Evolutionary conservation across 2,113 vertebrate species (phyloP), one percentile per base, ranked within the genome.

Genomic region (Mirounga angustirostris): DNA sequence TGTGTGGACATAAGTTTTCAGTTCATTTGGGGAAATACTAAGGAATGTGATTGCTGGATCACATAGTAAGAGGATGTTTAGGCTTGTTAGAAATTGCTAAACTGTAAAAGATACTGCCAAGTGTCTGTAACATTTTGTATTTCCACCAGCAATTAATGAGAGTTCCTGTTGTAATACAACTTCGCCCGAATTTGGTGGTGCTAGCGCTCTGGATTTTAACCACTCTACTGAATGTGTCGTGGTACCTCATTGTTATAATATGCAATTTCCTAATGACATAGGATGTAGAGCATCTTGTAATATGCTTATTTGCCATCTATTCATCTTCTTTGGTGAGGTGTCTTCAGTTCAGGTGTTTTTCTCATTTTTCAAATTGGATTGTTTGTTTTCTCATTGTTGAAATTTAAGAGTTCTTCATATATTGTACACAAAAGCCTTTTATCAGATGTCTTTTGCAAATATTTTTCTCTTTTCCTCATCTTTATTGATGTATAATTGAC

Each of bases 141-240:
- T 40, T 14, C 43, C 3, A 0, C 5, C n/a, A 36, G 30, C 7
- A 84, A 9, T 10, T 10, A n/a, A 36, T 14, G 33, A 79, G n/a
- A 11, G 9, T 36, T 36, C 12, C 6, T 58, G 1, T 73, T 36
- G 14, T 22, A 58, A 7, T 19, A 54, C 0, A 1, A 33, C 13
- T 7, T 71, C 7, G 18, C 13, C 50, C 13, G 5, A 10, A 5
- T 50, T 33, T 19, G 14, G 24, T 74, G 30, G 0, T 33, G 54
- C 7, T n/a, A 8, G 46, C 26, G 30, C 18, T 85, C 65, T 73
- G 89, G 6, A 52, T 61, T 63, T 50, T 26, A 54, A 19, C 14
- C 6, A 6, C 46, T 89, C 54, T 84, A 24, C 71, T 19, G 28
- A 36, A 1, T 73, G 18, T 30, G 9, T 65, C 2, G 4, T n/a